Conservation (phyloP, 2,113 vertebrate genomes). For the Rattus rattus region DNA sequence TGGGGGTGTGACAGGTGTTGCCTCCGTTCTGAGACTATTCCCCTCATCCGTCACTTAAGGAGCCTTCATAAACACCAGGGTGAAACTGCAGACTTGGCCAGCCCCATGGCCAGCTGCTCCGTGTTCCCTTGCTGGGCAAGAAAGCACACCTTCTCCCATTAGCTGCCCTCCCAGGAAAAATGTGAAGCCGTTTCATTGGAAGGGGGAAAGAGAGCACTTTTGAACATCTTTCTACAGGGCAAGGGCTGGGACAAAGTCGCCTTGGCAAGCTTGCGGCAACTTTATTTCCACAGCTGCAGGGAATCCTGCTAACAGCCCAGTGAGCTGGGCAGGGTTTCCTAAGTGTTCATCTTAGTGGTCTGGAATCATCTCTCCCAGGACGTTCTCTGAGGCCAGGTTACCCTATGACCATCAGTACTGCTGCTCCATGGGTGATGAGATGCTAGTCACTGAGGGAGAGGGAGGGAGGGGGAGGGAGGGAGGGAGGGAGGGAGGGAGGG, state of each 20-base stretch:
- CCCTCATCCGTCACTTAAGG: conserved; percentile 40
- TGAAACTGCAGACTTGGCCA: conserved; percentile 29
- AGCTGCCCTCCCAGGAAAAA: background rate
- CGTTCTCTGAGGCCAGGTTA: background rate
- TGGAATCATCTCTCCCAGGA: background rate
- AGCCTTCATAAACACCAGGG: conserved; percentile 72
- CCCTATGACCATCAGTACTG: background rate
- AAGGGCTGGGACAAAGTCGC: background rate
- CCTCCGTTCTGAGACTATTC: conserved; percentile 59
- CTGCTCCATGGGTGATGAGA: background rate
- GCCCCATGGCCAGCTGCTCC: background rate
- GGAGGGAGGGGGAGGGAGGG: too few relatives aligned
- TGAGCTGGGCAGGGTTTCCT: background rate
- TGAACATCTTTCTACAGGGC: background rate
- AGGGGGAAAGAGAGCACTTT: background rate
- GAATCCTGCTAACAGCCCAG: rapidly evolving
- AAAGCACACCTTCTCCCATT: background rate
- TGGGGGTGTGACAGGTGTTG: conserved; percentile 55
- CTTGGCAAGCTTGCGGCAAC: background rate
- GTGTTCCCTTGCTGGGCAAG: background rate
- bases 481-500: too few relatives aligned
- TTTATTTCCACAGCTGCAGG: background rate
- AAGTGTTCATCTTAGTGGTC: background rate
- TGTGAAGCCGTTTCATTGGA: background rate
- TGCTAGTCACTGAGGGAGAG: background rate